A percentile compares a stretch with the other conserved stretches of the same genome.
Evolutionary conservation across 2,888 invertebrate genomes (phyloP).

Genomic region (Cosmia trapezina): DNA sequence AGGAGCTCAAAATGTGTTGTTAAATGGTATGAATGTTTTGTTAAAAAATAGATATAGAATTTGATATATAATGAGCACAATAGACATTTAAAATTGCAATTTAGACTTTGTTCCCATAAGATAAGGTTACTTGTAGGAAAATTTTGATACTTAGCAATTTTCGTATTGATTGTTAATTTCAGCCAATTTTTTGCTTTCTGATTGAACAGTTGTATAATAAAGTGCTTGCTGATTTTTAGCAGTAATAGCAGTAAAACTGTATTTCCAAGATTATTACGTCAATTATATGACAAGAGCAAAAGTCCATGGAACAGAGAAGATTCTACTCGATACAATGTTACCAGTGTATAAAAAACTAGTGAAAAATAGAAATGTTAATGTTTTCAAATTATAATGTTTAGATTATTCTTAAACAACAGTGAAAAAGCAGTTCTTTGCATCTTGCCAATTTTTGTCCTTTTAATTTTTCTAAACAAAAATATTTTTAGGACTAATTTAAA

Average conservation of each 20-base stretch:
- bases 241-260: no score
- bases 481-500: neutral
- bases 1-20: constrained; percentile 8
- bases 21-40: constrained; percentile 2
- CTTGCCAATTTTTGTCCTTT: constrained; percentile 30
- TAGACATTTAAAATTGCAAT: neutral
- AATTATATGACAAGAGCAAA: no score
- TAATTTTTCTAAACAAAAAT: neutral
- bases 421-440: constrained; percentile 5
- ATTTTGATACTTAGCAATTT: neutral
- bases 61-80: neutral
- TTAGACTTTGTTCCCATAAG: neutral
- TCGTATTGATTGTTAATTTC: constrained; percentile 8
- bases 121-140: constrained; percentile 12
- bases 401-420: no score
- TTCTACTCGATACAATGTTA: no score
- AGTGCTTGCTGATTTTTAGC: no score
- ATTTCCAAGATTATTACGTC: no score
- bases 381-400: no score
- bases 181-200: neutral
- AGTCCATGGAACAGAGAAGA: no score
- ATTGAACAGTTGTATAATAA: no score
- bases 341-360: no score
- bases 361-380: no score
- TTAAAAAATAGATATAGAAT: neutral